Conservation (phyloP, 2,888 invertebrate species). For the Netelia melanura region DNA sequence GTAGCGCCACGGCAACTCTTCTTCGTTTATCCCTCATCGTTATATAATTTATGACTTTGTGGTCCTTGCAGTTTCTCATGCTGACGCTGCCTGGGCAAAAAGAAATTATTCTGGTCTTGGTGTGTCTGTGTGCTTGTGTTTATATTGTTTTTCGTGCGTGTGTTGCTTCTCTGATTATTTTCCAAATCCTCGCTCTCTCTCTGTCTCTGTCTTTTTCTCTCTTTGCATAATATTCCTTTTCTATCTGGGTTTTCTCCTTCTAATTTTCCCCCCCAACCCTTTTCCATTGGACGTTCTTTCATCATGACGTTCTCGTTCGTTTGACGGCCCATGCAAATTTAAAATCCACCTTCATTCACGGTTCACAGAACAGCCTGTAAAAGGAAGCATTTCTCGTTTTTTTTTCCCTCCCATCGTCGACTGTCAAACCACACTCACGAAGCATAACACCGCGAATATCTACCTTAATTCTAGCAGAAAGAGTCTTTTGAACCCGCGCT, state of each 20-base stretch:
- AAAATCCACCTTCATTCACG: conserved; percentile 46
- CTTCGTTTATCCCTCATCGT: conserved; percentile 51
- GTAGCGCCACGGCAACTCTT: conserved; percentile 7
- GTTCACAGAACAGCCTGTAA: not conserved
- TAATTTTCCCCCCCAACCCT: conserved; percentile 20
- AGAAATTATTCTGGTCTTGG: not conserved
- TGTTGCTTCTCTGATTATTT: conserved; percentile 74
- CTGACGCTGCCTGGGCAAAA: conserved; percentile 20
- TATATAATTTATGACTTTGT: conserved; percentile 58
- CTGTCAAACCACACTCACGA: conserved; percentile 17
- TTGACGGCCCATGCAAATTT: conserved; percentile 71
- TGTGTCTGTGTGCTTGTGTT: conserved; percentile 6
- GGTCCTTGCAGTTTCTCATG: conserved; percentile 27
- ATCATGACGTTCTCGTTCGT: conserved; percentile 40
- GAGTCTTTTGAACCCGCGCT: not conserved
- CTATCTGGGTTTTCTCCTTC: conserved; percentile 21
- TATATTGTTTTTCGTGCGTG: conserved; percentile 42
- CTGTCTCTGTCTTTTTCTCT: conserved; percentile 31
- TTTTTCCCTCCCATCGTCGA: conserved; percentile 2
- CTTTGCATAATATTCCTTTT: conserved; percentile 21
- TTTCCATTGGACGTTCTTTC: conserved; percentile 4
- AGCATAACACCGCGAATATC: conserved; percentile 28
- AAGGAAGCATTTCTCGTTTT: not conserved
- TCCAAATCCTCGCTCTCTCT: conserved; percentile 69
- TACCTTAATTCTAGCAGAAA: conserved; percentile 35